phyloP scores from a whole-genome alignment of 2,113 vertebrate genomes.

The Centrocercus urophasianus region DNA sequence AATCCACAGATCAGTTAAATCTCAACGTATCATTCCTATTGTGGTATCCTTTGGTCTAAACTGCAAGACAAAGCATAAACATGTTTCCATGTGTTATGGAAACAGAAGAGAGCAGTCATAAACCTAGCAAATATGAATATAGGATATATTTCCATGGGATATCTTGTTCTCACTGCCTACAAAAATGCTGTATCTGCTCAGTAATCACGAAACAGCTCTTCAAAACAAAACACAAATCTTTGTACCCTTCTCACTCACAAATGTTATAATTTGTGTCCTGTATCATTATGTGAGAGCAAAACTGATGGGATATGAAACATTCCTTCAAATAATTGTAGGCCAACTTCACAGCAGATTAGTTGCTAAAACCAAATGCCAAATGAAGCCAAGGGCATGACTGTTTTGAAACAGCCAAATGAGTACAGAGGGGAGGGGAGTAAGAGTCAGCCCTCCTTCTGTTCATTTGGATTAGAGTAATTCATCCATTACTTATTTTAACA shows the following conservation, averaged over 20 bases:
- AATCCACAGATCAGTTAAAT: constrained; percentile 62
- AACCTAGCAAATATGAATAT: constrained; percentile 29
- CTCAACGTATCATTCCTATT: constrained; percentile 27
- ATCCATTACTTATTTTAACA: background rate
- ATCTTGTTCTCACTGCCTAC: background rate
- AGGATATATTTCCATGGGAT: background rate
- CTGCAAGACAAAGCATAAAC: background rate
- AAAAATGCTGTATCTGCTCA: background rate
- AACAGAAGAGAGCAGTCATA: background rate
- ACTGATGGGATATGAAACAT: background rate
- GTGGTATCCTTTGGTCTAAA: constrained; percentile 22
- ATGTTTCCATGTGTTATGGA: background rate
- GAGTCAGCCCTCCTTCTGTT: background rate
- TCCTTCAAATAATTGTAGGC: background rate
- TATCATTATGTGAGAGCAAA: background rate
- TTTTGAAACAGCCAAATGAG: background rate
- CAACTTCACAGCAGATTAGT: background rate
- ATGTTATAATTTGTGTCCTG: background rate
- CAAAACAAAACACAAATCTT: background rate
- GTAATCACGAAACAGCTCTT: background rate
- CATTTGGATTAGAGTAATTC: background rate
- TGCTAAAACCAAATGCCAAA: background rate
- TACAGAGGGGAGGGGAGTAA: background rate
- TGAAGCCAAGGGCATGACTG: background rate
- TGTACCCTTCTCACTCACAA: background rate